A percentile compares a stretch with the other conserved stretches of the same genome.
phyloP scores from a whole-genome alignment of 2,113 vertebrate species.

The Glaucomys volans region DNA sequence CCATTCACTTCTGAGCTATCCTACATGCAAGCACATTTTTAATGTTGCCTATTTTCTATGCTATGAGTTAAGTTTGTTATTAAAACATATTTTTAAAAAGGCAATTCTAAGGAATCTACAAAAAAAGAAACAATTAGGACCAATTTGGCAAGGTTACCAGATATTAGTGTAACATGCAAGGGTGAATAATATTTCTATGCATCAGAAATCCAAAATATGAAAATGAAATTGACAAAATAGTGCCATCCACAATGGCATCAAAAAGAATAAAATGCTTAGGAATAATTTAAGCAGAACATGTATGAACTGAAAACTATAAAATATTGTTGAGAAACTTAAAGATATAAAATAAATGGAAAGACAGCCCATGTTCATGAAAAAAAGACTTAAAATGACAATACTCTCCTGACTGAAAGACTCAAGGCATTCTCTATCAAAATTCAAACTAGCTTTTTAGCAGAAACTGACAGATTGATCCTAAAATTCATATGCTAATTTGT shows the following conservation, averaged over 20 bases:
- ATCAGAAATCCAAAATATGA: neutral
- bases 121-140: slow-evolving; percentile 15
- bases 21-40: slow-evolving; percentile 89
- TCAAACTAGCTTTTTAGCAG: neutral
- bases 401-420: neutral
- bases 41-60: slow-evolving; percentile 91
- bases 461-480: neutral
- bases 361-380: neutral
- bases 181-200: neutral
- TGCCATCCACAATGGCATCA: neutral
- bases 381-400: slow-evolving; percentile 10
- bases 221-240: neutral
- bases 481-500: slow-evolving; percentile 3
- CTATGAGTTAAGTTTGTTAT: slow-evolving; percentile 91
- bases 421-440: slow-evolving; percentile 32
- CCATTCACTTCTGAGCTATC: slow-evolving; percentile 82
- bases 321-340: neutral
- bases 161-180: neutral
- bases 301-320: slow-evolving; percentile 16
- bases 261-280: neutral
- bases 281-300: neutral
- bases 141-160: neutral
- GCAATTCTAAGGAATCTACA: neutral
- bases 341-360: neutral
- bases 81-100: slow-evolving; percentile 87